Base-by-base conservation (phyloP, 2,888 invertebrate genomes). In the Drosophila fungiperda region DNA sequence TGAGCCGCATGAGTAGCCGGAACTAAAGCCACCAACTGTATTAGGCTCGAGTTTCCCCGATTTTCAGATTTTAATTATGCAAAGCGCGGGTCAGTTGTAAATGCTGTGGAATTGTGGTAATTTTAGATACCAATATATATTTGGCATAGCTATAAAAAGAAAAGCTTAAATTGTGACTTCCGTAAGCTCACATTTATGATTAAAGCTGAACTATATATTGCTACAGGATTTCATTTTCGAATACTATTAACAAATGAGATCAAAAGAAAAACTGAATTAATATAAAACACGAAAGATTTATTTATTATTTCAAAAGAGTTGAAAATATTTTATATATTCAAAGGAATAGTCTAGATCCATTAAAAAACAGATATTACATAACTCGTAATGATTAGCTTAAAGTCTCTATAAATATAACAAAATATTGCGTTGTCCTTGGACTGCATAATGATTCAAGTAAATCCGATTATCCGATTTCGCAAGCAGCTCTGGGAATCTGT, bases 1-100 rank as follows among this genome's bases (percentile, higher is more conserved):
- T 74, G 65, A 67, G 64, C 70, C 67, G 85, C 84, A 66, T 78
- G 84, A 85, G 90, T 73, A 90, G 89, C 87, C 85, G 90, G 85
- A 85, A 87, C 90, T 83, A 89, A 89, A 73, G 66, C 55, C 20
- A 42, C 32, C 57, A 58, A 55, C 40, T 54, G 54, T 61, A 42
- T 50, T 12, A 55, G 15, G 29, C 38, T 38, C 17, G 40, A 58
- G 63, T 54, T 80, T 45, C 32, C 65, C 9, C 11, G 26, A 49
- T 35, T 50, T 75, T 63, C 4, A 7, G 40, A n/a, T 69, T 48
- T 57, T 42, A 69, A 68, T 68, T 76, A 73, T 45, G 53, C 58
- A 36, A 7, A 58, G 29, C 54, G 15, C 36, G 32, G 59, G 60
- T 15, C 33, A 20, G 80, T 60, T 65, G 76, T 76, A 77, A 80